Conservation (phyloP, 2,888 invertebrate species). For the Cryptus viduatorius region DNA sequence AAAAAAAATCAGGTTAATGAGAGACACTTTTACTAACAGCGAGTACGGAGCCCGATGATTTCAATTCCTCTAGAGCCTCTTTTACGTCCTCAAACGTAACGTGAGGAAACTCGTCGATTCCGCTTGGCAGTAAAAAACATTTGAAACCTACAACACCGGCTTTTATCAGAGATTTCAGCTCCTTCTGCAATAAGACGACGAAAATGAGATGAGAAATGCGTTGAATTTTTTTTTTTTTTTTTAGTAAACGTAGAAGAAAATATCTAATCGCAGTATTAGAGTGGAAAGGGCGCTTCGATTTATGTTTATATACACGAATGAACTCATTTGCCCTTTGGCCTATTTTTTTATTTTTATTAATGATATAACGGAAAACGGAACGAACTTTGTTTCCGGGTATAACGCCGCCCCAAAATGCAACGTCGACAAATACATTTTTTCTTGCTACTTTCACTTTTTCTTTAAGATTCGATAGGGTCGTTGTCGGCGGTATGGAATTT, state of each 20-base stretch:
- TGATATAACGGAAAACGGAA: background rate
- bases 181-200: constrained; percentile 83
- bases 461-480: constrained; percentile 87
- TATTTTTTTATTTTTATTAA: background rate
- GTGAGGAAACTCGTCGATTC: constrained; percentile 90
- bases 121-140: constrained; percentile 90
- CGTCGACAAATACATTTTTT: constrained; percentile 88
- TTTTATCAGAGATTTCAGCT: constrained; percentile 87
- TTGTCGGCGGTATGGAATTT: constrained; percentile 91
- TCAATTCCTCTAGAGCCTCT: constrained; percentile 87
- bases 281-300: too few species aligned
- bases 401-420: constrained; percentile 93
- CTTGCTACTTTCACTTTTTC: constrained; percentile 87
- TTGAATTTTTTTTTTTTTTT: background rate
- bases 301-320: too few species aligned
- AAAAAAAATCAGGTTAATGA: too few species aligned
- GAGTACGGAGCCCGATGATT: constrained; percentile 88
- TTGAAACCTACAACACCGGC: constrained; percentile 91
- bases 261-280: too few species aligned
- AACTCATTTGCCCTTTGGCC: too few species aligned
- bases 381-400: constrained; percentile 89
- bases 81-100: constrained; percentile 87
- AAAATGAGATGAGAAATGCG: background rate
- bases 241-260: too few species aligned
- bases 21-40: constrained; percentile 86